phyloP scores from a whole-genome alignment of 2,113 vertebrate genomes.

The Indri indri region DNA sequence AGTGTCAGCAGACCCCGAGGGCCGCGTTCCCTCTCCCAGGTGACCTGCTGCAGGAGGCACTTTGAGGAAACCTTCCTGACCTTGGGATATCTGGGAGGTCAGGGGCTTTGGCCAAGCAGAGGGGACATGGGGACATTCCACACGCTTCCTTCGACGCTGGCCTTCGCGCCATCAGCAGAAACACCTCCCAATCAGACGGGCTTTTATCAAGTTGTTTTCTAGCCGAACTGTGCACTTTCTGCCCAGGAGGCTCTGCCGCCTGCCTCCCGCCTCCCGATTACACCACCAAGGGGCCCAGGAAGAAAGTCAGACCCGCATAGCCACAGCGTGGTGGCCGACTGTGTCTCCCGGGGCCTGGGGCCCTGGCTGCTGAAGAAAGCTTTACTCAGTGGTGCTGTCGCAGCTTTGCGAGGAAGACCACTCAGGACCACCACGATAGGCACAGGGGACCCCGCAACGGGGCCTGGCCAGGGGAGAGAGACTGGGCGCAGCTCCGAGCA shows the following conservation, averaged over 20 bases:
- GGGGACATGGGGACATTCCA: fast-evolving
- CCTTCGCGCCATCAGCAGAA: fast-evolving
- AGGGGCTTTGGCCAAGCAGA: not conserved
- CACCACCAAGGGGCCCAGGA: fast-evolving
- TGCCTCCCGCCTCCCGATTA: not conserved
- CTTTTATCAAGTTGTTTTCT: not conserved
- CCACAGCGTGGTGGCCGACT: fast-evolving
- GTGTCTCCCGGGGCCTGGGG: not conserved
- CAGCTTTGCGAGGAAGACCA: not conserved
- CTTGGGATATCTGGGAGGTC: fast-evolving
- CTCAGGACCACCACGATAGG: fast-evolving
- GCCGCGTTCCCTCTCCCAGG: fast-evolving
- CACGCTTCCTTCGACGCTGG: fast-evolving
- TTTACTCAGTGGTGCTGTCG: fast-evolving
- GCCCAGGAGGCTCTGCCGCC: not conserved
- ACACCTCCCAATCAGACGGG: not conserved
- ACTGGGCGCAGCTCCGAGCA: not conserved
- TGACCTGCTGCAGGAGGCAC: fast-evolving
- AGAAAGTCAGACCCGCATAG: too few relatives aligned
- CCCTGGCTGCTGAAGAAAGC: not conserved
- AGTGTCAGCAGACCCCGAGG: fast-evolving
- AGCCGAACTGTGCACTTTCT: too few relatives aligned
- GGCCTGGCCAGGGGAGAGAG: too few relatives aligned
- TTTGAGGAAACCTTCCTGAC: fast-evolving
- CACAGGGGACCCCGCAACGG: too few relatives aligned